Evolutionary conservation across 2,797 vertebrate species (phyloP).

Genomic region (Acipenser oxyrinchus): DNA sequence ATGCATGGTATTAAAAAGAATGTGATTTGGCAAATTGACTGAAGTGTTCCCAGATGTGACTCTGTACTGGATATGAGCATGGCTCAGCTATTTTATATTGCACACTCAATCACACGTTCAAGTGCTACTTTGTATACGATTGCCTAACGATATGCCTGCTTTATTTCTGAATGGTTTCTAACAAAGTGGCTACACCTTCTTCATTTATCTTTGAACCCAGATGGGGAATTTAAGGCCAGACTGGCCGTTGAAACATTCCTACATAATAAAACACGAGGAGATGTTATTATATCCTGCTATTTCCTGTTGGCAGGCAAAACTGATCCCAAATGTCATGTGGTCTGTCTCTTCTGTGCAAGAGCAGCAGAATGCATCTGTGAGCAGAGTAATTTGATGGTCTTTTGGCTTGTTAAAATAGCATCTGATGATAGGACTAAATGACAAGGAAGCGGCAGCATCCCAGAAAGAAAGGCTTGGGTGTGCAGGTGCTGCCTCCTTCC

Average conservation of each 20-base stretch:
- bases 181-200: not conserved
- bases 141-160: too few species aligned
- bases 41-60: too few species aligned
- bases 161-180: too few species aligned
- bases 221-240: not conserved
- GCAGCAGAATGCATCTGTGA: too few species aligned
- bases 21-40: too few species aligned
- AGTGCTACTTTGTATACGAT: too few species aligned
- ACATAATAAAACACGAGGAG: not conserved
- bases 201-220: not conserved
- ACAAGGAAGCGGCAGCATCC: not conserved
- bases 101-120: too few species aligned
- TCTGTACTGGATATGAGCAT: too few species aligned
- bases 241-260: not conserved
- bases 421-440: not conserved
- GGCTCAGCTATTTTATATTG: too few species aligned
- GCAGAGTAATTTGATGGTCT: too few species aligned
- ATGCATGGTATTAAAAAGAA: too few species aligned
- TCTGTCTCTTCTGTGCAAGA: not conserved
- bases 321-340: not conserved
- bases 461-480: not conserved
- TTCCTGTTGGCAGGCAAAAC: not conserved
- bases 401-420: not conserved
- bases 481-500: not conserved
- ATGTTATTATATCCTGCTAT: constrained; percentile 2